Evolutionary conservation across 2,797 vertebrate genomes (phyloP).

Genomic region (Cryptoprocta ferox): DNA sequence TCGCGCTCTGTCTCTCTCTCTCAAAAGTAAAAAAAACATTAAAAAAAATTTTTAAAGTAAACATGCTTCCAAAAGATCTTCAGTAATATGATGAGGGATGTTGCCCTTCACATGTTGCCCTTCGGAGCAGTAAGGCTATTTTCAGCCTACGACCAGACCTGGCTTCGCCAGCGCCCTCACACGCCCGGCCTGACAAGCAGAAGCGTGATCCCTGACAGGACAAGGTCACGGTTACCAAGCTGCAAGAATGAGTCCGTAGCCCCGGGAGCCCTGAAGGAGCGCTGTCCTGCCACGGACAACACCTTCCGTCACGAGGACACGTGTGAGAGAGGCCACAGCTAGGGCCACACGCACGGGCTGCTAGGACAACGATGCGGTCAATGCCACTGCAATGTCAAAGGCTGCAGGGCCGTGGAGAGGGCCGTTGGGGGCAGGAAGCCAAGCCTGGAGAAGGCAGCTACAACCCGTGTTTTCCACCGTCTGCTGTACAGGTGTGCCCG

Average conservation of each 20-base stretch:
- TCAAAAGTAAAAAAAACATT: too few species aligned
- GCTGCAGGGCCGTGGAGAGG: background rate
- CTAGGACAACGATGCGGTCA: rapidly evolving
- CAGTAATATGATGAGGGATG: background rate
- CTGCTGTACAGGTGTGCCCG: rapidly evolving
- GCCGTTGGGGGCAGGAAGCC: background rate
- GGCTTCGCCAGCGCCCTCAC: background rate
- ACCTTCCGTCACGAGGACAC: background rate
- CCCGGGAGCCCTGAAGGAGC: background rate
- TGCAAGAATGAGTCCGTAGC: rapidly evolving
- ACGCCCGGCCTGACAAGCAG: rapidly evolving
- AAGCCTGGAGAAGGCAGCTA: rapidly evolving
- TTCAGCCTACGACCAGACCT: background rate
- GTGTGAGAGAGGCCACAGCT: background rate
- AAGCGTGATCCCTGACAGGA: background rate
- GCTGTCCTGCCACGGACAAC: rapidly evolving
- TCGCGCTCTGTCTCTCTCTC: too few species aligned
- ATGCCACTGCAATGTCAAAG: background rate
- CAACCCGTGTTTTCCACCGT: rapidly evolving
- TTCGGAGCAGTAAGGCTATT: background rate
- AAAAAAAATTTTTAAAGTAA: background rate
- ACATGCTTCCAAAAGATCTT: background rate
- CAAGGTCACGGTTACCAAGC: background rate
- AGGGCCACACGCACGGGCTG: rapidly evolving
- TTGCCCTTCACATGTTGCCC: too few species aligned